phyloP scores from a whole-genome alignment of 2,888 invertebrate genomes.

The Zhuqinia jingwanae region DNA sequence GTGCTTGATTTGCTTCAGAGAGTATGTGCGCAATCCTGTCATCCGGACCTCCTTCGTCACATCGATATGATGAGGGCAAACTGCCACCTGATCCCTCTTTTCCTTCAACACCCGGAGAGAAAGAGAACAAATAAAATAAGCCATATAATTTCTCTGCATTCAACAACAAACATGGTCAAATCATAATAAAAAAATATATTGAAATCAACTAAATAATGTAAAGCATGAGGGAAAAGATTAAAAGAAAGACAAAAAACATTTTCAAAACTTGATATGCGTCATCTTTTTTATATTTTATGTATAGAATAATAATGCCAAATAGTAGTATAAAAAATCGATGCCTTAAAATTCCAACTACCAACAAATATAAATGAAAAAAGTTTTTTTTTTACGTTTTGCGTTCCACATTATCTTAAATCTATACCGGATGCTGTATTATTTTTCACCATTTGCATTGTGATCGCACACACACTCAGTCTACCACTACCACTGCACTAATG shows the following conservation, averaged over 20 bases:
- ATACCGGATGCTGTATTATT: conserved; percentile 68
- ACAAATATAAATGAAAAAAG: not conserved
- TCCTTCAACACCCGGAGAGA: conserved; percentile 83
- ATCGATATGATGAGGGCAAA: conserved; percentile 88
- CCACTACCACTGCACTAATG: not conserved
- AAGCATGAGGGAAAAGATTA: not conserved
- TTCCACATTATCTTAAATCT: conserved; percentile 68
- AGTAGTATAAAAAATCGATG: too few relatives aligned
- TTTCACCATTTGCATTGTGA: conserved; percentile 32
- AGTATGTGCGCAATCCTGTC: conserved; percentile 96
- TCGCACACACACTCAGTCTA: not conserved
- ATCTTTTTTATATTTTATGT: too few relatives aligned
- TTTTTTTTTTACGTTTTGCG: too few relatives aligned
- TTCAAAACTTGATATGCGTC: conserved; percentile 21
- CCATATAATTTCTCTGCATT: conserved; percentile 75
- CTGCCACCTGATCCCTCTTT: conserved; percentile 87
- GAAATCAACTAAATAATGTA: not conserved
- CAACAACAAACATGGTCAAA: conserved; percentile 48
- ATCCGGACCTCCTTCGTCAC: conserved; percentile 88
- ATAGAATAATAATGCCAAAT: too few relatives aligned
- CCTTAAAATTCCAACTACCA: not conserved
- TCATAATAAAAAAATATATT: conserved; percentile 30
- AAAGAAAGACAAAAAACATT: not conserved
- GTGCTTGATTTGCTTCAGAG: conserved; percentile 94
- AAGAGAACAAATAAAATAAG: conserved; percentile 74